Conservation (phyloP, 2,113 vertebrate genomes). For the Bos javanicus region DNA sequence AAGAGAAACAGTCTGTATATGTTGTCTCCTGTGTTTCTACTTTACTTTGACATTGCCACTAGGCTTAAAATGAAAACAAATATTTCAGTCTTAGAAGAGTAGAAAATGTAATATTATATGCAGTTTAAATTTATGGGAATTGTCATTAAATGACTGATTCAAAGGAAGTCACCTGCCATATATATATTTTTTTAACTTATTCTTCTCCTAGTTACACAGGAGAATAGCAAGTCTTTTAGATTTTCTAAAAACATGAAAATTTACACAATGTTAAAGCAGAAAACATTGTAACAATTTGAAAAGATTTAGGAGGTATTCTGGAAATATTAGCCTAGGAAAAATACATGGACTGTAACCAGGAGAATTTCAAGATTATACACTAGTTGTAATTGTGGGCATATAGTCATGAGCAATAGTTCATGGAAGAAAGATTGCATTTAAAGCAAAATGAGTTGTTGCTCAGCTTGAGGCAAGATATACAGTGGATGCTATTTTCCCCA, state of each 20-base stretch:
- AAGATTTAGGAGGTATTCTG: not conserved
- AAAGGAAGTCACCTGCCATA: not conserved
- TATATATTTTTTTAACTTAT: not conserved
- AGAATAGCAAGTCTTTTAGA: not conserved
- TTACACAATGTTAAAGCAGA: not conserved
- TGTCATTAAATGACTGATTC: not conserved
- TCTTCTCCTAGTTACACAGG: not conserved
- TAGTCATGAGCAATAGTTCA: not conserved
- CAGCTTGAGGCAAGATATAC: slow-evolving; percentile 21
- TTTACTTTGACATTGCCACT: not conserved
- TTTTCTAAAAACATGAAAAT: not conserved
- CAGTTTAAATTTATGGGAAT: not conserved
- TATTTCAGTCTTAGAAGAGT: not conserved
- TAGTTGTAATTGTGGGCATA: slow-evolving; percentile 8
- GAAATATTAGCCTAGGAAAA: slow-evolving; percentile 37
- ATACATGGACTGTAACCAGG: not conserved
- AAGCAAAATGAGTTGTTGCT: slow-evolving; percentile 35
- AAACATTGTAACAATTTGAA: not conserved
- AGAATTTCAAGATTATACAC: slow-evolving; percentile 19
- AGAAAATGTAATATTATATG: not conserved
- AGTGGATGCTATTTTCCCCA: not conserved
- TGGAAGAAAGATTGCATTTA: slow-evolving; percentile 8
- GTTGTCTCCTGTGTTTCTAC: not conserved
- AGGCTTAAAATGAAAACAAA: not conserved
- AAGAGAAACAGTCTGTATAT: not conserved